phyloP scores from a whole-genome alignment of 2,888 invertebrate species.

The Bellardia bayeri region DNA sequence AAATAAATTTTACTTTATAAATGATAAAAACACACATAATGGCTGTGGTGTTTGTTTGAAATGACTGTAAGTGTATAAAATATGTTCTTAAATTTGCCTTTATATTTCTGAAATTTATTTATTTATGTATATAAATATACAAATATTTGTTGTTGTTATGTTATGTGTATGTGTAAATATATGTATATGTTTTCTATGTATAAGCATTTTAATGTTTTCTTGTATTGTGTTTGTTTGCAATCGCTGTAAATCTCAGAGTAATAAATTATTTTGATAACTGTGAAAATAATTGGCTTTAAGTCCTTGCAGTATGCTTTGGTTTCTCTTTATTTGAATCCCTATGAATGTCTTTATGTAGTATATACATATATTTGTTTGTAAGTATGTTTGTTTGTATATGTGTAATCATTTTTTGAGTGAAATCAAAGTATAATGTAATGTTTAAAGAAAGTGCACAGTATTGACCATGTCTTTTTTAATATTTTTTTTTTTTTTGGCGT shows the following conservation, averaged over 20 bases:
- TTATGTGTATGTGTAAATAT: no score
- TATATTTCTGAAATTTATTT: constrained; percentile 62
- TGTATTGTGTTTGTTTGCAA: constrained; percentile 37
- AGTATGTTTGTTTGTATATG: neutral
- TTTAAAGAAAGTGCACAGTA: constrained; percentile 42
- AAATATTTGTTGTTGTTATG: constrained; percentile 17
- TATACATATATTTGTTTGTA: no score
- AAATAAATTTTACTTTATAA: constrained; percentile 36
- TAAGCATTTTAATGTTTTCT: constrained; percentile 25
- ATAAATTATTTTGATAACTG: constrained; percentile 74
- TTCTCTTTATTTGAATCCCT: neutral
- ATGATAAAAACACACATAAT: neutral
- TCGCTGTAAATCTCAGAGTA: constrained; percentile 71
- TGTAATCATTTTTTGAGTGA: constrained; percentile 48
- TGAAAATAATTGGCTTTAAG: constrained; percentile 73
- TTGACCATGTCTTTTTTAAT: constrained; percentile 57
- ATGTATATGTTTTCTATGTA: constrained; percentile 41
- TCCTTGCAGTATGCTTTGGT: constrained; percentile 69
- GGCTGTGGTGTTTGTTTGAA: constrained; percentile 2
- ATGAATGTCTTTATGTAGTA: neutral
- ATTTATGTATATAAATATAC: constrained; percentile 14
- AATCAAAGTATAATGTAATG: constrained; percentile 42
- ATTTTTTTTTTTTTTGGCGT: neutral
- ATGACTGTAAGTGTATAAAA: constrained; percentile 31
- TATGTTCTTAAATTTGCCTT: constrained; percentile 62